Conservation (phyloP, 2,888 invertebrate species). For the Opisthograptis luteolata region DNA sequence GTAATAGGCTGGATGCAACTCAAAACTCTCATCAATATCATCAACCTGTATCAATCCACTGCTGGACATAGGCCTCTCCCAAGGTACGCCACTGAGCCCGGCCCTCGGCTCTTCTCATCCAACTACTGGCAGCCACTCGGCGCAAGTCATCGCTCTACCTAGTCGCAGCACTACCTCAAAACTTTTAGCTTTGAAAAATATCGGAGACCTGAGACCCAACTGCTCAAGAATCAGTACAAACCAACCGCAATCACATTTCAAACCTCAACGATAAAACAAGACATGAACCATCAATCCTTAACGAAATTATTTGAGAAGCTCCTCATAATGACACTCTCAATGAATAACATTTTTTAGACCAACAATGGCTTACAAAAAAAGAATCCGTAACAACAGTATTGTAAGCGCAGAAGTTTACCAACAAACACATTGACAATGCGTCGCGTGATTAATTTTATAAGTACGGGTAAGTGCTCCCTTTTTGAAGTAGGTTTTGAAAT, state of each 20-base stretch:
- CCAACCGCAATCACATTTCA: constrained; percentile 2
- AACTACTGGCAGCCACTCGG: too few relatives aligned
- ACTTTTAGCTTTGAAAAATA: too few relatives aligned
- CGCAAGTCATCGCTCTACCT: too few relatives aligned
- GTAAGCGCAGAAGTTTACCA: constrained; percentile 74
- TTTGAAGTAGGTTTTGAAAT: constrained; percentile 39
- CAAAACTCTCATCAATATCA: too few relatives aligned
- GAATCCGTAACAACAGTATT: constrained; percentile 54
- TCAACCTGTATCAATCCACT: too few relatives aligned
- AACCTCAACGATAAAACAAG: constrained; percentile 45
- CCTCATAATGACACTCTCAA: constrained; percentile 42
- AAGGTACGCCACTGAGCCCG: too few relatives aligned
- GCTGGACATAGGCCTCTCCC: too few relatives aligned
- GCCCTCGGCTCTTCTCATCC: too few relatives aligned
- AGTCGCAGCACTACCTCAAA: too few relatives aligned
- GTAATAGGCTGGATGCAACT: too few relatives aligned
- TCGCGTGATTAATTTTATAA: constrained; percentile 77
- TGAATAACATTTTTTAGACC: constrained; percentile 50
- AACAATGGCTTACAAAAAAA: constrained; percentile 19
- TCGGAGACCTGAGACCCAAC: too few relatives aligned
- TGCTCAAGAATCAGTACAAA: too few relatives aligned
- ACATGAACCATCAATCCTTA: constrained; percentile 61
- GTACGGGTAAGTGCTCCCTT: constrained; percentile 67
- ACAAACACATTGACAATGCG: constrained; percentile 67
- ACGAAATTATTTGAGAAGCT: constrained; percentile 64